Percentiles rank a stretch among this genome's conserved stretches.
Conservation (phyloP, 2,888 invertebrate species). For the Netelia fuscicornis region DNA sequence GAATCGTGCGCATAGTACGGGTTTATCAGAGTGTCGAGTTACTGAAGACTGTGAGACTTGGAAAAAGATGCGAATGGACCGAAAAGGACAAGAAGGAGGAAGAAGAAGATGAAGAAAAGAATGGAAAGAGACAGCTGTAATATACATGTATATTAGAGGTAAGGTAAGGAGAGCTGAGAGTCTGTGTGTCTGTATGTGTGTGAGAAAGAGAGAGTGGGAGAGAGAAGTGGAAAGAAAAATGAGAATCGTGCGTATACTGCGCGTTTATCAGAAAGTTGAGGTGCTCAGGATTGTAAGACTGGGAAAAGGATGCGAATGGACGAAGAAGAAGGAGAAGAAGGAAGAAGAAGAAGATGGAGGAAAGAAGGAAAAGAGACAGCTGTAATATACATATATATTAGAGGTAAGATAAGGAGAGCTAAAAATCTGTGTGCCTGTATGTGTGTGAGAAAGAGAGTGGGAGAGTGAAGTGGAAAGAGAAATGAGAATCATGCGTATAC, state of each 20-base stretch:
- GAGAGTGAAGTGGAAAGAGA: conserved; percentile 5
- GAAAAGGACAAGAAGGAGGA: too few species aligned
- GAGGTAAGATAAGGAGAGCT: neutral
- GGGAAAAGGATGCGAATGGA: too few species aligned
- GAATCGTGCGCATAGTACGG: too few species aligned
- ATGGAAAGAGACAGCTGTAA: neutral
- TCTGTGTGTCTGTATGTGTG: neutral
- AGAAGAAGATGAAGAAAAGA: neutral
- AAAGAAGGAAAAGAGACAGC: neutral
- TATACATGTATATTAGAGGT: neutral
- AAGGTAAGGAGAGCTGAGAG: neutral
- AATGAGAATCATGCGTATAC: too few species aligned
- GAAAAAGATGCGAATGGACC: too few species aligned
- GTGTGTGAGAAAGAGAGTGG: neutral
- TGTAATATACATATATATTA: neutral
- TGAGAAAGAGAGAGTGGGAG: neutral
- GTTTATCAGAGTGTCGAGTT: too few species aligned
- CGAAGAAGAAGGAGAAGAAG: too few species aligned
- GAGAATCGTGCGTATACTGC: too few species aligned
- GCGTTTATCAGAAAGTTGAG: too few species aligned
- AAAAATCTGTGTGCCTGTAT: neutral
- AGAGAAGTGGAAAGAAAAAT: neutral
- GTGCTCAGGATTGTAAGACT: too few species aligned
- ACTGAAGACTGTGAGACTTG: too few species aligned
- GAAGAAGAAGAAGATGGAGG: neutral